Evolutionary conservation across 2,888 invertebrate genomes (phyloP).

Genomic region (Conus canariensis): DNA sequence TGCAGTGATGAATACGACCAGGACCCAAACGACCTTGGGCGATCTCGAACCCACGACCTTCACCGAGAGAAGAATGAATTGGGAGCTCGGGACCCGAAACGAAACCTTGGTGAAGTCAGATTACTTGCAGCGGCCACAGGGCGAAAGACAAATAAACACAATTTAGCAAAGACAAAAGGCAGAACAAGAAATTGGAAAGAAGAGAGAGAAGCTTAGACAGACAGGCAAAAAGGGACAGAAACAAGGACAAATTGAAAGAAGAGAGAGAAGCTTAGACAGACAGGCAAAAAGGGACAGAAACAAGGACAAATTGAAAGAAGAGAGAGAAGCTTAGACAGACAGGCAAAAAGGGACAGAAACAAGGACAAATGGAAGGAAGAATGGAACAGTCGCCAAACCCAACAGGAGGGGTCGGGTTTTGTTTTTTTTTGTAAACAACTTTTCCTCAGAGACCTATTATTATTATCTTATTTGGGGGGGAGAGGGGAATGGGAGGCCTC

Average conservation of each 20-base stretch:
- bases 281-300: neutral
- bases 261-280: neutral
- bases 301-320: neutral
- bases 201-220: neutral
- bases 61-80: conserved; percentile 80
- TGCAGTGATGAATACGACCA: conserved; percentile 81
- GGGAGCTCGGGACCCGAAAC: conserved; percentile 77
- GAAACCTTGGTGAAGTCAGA: conserved; percentile 80
- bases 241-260: neutral
- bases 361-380: neutral
- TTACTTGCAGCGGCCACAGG: too few relatives aligned
- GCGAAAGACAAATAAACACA: too few relatives aligned
- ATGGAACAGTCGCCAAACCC: neutral
- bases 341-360: neutral
- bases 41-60: conserved; percentile 81
- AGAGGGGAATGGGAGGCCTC: neutral
- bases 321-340: neutral
- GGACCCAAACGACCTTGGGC: conserved; percentile 81
- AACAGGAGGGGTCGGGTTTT: too few relatives aligned
- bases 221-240: neutral
- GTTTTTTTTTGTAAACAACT: too few relatives aligned
- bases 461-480: neutral
- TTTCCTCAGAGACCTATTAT: too few relatives aligned
- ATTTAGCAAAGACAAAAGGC: too few relatives aligned
- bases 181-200: neutral